Conservation (phyloP, 2,888 invertebrate genomes). For the Acrobasis repandana region DNA sequence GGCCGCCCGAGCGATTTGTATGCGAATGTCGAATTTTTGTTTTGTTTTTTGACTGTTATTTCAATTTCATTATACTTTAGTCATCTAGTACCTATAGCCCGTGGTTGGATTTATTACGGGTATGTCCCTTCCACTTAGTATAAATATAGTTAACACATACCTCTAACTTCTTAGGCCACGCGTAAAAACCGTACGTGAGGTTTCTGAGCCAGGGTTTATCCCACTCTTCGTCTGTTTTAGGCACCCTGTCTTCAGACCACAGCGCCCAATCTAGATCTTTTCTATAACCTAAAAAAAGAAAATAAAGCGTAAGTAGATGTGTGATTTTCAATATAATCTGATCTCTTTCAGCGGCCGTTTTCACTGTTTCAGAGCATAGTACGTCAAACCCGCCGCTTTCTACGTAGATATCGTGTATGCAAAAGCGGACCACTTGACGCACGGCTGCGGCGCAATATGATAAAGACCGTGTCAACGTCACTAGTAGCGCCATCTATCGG, state of each 20-base stretch:
- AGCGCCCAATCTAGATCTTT: slow-evolving; percentile 89
- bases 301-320: not conserved
- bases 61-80: no score
- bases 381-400: slow-evolving; percentile 84
- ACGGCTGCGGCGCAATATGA: slow-evolving; percentile 91
- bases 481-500: no score
- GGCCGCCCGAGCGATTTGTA: no score
- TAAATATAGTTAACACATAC: slow-evolving; percentile 40
- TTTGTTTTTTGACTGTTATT: no score
- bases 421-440: no score
- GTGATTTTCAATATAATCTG: no score
- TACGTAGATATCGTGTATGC: no score
- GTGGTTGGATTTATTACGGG: no score
- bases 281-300: slow-evolving; percentile 77
- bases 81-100: no score
- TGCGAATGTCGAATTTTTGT: no score
- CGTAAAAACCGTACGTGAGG: slow-evolving; percentile 84
- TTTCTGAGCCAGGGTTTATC: slow-evolving; percentile 87
- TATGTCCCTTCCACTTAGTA: no score
- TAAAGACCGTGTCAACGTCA: slow-evolving; percentile 85
- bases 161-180: slow-evolving; percentile 84
- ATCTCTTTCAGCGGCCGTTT: slow-evolving; percentile 86
- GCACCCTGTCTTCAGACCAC: slow-evolving; percentile 84
- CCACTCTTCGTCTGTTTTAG: slow-evolving; percentile 88
- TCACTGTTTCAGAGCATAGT: slow-evolving; percentile 87